phyloP scores from a whole-genome alignment of 2,888 invertebrate genomes.

The Nasonovia ribisnigri region DNA sequence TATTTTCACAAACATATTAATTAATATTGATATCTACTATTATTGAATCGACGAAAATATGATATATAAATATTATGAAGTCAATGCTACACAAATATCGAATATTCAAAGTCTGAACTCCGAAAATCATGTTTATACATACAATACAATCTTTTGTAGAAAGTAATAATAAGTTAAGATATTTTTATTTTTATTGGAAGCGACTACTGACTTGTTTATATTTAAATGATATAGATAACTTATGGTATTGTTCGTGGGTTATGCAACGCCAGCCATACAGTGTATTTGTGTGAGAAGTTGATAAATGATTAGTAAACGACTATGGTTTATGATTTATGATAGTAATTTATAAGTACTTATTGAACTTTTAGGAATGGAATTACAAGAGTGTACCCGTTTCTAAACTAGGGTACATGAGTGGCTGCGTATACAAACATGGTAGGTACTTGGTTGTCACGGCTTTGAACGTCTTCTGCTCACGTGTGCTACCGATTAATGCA shows the following conservation, averaged over 20 bases:
- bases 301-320: not conserved
- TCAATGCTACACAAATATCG: not conserved
- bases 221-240: not conserved
- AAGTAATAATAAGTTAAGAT: not conserved
- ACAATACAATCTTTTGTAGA: not conserved
- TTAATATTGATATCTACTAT: not conserved
- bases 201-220: not conserved
- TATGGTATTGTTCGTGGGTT: not conserved
- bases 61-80: not conserved
- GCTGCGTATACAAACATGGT: not conserved
- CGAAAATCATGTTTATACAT: not conserved
- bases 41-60: not conserved
- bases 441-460: not conserved
- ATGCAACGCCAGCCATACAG: not conserved
- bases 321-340: not conserved
- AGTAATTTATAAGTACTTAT: not conserved
- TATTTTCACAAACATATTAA: not conserved
- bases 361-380: not conserved
- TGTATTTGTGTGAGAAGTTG: not conserved
- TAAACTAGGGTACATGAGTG: too few species aligned
- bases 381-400: not conserved
- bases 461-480: not conserved
- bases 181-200: not conserved
- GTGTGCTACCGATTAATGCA: not conserved
- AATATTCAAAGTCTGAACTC: not conserved